These are phyloP conservation scores for Bombus pascuorum DNA, from an alignment of 1,140 invertebrate genomes.

Conservation along the genomic window DNA sequence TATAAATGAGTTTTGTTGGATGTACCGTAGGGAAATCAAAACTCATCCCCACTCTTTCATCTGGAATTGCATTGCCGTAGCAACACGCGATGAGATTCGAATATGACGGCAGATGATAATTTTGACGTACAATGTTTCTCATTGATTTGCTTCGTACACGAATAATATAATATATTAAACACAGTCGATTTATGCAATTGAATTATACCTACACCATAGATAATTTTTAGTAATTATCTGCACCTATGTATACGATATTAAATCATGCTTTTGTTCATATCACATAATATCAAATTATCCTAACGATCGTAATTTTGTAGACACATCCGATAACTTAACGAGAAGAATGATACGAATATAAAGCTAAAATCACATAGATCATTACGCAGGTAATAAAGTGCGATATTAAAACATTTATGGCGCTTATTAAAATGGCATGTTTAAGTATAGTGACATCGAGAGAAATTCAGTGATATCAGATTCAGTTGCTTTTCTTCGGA, in stretches of 20 bases:
- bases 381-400: no score
- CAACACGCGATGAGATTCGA: slow-evolving; percentile 57
- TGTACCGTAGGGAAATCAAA: slow-evolving; percentile 75
- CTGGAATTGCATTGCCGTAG: slow-evolving; percentile 61
- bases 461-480: no score
- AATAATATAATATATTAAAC: neutral
- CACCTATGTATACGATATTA: neutral
- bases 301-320: neutral
- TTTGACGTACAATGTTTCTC: slow-evolving; percentile 36
- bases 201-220: no score
- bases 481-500: no score
- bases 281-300: neutral
- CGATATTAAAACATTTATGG: no score
- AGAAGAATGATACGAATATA: no score
- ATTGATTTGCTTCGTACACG: slow-evolving; percentile 1
- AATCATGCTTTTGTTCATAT: neutral
- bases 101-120: slow-evolving; percentile 45
- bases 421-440: no score
- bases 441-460: no score
- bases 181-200: no score
- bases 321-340: neutral
- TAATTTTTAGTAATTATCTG: no score
- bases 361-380: no score
- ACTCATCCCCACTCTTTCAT: slow-evolving; percentile 51
- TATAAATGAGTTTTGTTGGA: slow-evolving; percentile 74